Evolutionary conservation across 2,797 vertebrate species (phyloP), one percentile per base, ranked within the genome.

Genomic region (Phaenicophaeus curvirostris): DNA sequence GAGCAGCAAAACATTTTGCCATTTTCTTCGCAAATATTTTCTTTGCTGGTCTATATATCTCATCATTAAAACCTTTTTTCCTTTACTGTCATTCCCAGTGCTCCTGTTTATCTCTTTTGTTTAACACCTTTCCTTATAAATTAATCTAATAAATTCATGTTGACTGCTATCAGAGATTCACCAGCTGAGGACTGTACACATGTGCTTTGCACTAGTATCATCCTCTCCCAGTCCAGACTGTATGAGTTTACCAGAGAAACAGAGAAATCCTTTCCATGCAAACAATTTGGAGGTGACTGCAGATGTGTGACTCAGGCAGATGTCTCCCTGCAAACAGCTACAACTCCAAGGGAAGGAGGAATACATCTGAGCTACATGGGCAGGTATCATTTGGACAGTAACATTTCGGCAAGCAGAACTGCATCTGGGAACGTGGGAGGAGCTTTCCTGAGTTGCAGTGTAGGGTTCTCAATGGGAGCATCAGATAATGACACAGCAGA

Each of bases 401-500:
- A 33, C 5, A 13, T 28, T 66, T 79, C 53, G 75, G 48, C 58
- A 78, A 79, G 42, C 35, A 82, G 55, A 51, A 10, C 30, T 1
- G 0, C 17, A 18, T 24, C 53, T 23, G 28, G 48, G 27, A 74
- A 51, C 0, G 0, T 4, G 3, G 23, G 31, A 77, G 35, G 17
- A 23, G 4, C 17, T 80, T 63, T 20, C 73, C 65, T 41, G n/a
- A 63, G 16, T 25, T 27, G 12, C 21, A 54, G 54, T 4, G 8
- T 1, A 44, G 19, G 16, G 18, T 7, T 81, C 42, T 46, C 28
- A n/a, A 1, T 3, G 13, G 5, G 4, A 83, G 28, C 16, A 21
- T 59, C 0, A 0, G 33, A 31, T 39, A 78, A 44, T 39, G 20
- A 25, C 33, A 10, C 6, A 7, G 25, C 1, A 0, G 24, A 21